phyloP scores from a whole-genome alignment of 2,888 invertebrate species.

The Dascillus cervinus region DNA sequence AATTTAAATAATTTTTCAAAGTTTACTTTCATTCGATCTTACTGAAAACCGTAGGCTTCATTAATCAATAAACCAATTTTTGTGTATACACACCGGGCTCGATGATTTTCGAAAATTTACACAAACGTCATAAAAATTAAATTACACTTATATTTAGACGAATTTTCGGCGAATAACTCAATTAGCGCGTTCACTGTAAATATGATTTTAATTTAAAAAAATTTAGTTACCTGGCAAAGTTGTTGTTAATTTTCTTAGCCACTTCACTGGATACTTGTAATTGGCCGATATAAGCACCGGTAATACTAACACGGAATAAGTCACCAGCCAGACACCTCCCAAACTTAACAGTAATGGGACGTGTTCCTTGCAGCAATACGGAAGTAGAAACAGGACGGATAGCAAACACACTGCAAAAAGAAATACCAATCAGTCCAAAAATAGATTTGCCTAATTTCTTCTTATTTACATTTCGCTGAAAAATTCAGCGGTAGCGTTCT shows the following conservation, averaged over 20 bases:
- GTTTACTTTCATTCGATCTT: too few species aligned
- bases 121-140: too few species aligned
- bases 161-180: too few species aligned
- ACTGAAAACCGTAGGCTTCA: too few species aligned
- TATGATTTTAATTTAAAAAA: slow-evolving; percentile 8
- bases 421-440: slow-evolving; percentile 5
- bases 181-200: slow-evolving; percentile 18
- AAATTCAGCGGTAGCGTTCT: too few species aligned
- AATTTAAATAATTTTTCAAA: too few species aligned
- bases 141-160: too few species aligned
- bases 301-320: slow-evolving; percentile 59
- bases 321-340: slow-evolving; percentile 48
- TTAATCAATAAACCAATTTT: too few species aligned
- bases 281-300: slow-evolving; percentile 63
- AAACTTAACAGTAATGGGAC: slow-evolving; percentile 55
- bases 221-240: slow-evolving; percentile 49
- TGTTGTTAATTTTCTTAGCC: slow-evolving; percentile 50
- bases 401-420: slow-evolving; percentile 57
- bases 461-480: too few species aligned
- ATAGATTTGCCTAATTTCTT: too few species aligned
- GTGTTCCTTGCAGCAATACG: slow-evolving; percentile 50
- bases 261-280: slow-evolving; percentile 58
- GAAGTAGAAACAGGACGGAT: slow-evolving; percentile 57
- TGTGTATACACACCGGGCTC: too few species aligned
- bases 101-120: too few species aligned